Base-by-base conservation (phyloP, 2,797 vertebrate species). In the Trachops cirrhosus region DNA sequence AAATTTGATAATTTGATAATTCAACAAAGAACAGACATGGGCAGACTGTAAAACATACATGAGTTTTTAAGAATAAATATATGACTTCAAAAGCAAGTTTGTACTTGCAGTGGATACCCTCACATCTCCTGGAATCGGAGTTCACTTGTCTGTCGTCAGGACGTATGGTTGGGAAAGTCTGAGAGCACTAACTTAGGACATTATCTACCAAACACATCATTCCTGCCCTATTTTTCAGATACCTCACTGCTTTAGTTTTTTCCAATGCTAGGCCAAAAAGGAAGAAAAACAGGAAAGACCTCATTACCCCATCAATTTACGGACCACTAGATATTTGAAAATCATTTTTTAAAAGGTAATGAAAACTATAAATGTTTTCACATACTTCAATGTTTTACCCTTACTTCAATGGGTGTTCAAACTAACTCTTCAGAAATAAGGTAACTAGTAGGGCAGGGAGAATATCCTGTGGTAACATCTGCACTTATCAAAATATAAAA, bases 1-100 rank as follows among this genome's bases (percentile, higher is more conserved):
- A n/a, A n/a, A n/a, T n/a, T n/a, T n/a, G n/a, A n/a, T n/a, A n/a
- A n/a, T 89, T 73, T 88, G 86, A 95, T 70, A n/a, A 89, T 54
- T 79, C 64, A 83, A 91, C 21, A 67, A 93, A 87, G 19, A 91
- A 86, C 37, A 94, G 34, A 48, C 10, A 44, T 19, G 7, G 6
- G 52, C 48, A 89, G 37, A 94, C 48, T 91, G 1, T 83, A 93
- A 88, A 89, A 77, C 59, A 86, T 70, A 34, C 91, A 50, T 48
- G 50, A 29, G 11, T 82, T 95, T 86, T 90, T 95, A 80, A 92
- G 44, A 95, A 87, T 90, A 79, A 87, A 88, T 62, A 77, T 32
- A 77, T 46, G 59, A 96, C 14, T 92, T 92, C 12, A 93, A 93
- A 88, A 79, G 9, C 26, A 94, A 96, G 54, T 86, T 73, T 84